Percentiles rank a stretch among this genome's conserved stretches.
Conservation (phyloP, 2,113 vertebrate genomes). For the Urocolius indicus region DNA sequence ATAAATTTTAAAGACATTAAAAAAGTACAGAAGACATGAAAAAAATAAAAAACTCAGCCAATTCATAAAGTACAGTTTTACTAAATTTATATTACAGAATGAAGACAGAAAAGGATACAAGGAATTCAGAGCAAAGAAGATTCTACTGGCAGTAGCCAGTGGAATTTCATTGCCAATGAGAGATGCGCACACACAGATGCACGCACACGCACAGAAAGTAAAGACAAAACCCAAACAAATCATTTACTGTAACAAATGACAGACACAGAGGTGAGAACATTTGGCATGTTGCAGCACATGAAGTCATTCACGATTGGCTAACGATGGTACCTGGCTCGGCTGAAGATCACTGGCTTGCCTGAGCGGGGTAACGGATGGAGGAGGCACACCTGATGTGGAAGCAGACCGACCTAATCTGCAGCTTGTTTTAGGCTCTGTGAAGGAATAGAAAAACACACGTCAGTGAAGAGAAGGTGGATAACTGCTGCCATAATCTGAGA, state of each 20-base stretch:
- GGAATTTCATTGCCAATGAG: constrained; percentile 66
- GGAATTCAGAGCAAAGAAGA: constrained; percentile 73
- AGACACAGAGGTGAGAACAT: constrained; percentile 81
- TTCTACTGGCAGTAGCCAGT: constrained; percentile 36
- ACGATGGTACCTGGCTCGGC: constrained; percentile 93
- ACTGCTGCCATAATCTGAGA: background rate
- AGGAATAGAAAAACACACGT: background rate
- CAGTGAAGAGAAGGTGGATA: background rate
- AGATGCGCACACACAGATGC: constrained; percentile 61
- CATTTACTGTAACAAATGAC: constrained; percentile 77
- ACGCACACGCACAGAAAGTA: constrained; percentile 47
- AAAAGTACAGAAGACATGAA: constrained; percentile 79
- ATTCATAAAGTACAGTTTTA: constrained; percentile 75
- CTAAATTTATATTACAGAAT: constrained; percentile 80
- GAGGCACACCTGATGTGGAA: constrained; percentile 92
- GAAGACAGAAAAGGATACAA: constrained; percentile 79
- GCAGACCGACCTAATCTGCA: constrained; percentile 92
- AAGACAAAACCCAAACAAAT: constrained; percentile 54
- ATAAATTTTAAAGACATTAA: constrained; percentile 82
- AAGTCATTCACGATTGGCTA: constrained; percentile 83
- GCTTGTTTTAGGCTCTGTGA: constrained; percentile 83
- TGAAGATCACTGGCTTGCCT: constrained; percentile 86
- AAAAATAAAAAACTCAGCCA: constrained; percentile 50
- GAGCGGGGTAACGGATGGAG: constrained; percentile 83
- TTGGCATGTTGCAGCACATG: constrained; percentile 83